Percentiles rank a stretch among this genome's conserved stretches.
Conservation (phyloP, 2,888 invertebrate species). For the Brenthis hecate region DNA sequence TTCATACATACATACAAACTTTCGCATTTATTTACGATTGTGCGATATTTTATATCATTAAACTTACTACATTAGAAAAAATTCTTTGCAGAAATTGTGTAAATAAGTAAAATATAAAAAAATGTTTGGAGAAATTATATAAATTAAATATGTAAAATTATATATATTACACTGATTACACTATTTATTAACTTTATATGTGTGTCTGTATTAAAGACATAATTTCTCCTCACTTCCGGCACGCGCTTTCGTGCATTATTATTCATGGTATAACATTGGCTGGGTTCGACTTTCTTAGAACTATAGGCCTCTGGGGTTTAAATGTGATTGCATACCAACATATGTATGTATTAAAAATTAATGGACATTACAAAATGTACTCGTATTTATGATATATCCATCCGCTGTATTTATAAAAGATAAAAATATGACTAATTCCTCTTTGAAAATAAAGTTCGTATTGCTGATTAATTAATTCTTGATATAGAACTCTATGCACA, state of each 20-base stretch:
- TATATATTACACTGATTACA: background rate
- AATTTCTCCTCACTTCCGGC: slow-evolving; percentile 54
- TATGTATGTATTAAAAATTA: background rate
- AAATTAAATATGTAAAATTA: background rate
- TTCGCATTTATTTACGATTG: no score
- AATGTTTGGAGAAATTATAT: no score
- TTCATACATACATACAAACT: no score
- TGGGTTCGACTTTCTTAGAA: slow-evolving; percentile 46
- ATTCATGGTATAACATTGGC: slow-evolving; percentile 48
- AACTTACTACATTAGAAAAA: no score
- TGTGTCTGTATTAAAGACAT: slow-evolving; percentile 38
- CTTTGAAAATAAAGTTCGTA: no score
- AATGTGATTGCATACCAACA: slow-evolving; percentile 19
- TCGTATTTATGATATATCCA: background rate
- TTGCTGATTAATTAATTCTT: no score
- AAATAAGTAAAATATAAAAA: no score
- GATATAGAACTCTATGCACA: no score
- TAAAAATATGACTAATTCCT: no score
- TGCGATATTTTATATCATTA: no score
- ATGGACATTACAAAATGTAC: background rate
- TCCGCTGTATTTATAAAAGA: no score
- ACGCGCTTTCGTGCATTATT: slow-evolving; percentile 65
- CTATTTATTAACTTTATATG: slow-evolving; percentile 29
- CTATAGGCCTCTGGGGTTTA: slow-evolving; percentile 24
- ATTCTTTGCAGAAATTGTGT: no score